Percentiles rank a stretch among this genome's conserved stretches.
These are phyloP conservation scores for Andinoacara biseriatus DNA, from an alignment of 2,113 vertebrate genomes.

Conservation along the genomic window DNA sequence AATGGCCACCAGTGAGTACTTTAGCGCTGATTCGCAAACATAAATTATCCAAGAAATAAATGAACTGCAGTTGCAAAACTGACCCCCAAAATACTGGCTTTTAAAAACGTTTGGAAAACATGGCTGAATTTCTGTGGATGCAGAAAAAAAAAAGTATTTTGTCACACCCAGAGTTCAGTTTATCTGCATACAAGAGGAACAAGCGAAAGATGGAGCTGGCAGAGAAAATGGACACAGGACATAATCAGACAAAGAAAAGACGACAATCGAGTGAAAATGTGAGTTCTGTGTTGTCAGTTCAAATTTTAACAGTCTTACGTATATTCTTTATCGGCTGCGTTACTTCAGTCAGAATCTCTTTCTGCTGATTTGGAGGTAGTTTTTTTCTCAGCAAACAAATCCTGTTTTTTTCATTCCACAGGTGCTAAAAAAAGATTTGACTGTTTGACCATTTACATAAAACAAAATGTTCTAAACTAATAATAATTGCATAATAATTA, in stretches of 20 bases:
- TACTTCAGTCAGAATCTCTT: neutral
- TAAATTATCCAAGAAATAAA: neutral
- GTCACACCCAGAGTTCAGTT: conserved; percentile 89
- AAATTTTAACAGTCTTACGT: neutral
- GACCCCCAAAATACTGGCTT: neutral
- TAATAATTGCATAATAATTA: neutral
- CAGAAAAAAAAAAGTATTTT: neutral
- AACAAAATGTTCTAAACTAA: neutral
- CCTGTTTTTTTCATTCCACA: neutral
- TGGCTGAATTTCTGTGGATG: neutral
- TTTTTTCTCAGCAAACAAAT: neutral
- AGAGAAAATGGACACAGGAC: conserved; percentile 93
- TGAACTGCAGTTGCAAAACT: neutral
- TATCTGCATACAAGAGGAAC: conserved; percentile 98
- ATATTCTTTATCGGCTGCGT: neutral
- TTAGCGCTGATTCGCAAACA: neutral
- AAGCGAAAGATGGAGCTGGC: conserved; percentile 98
- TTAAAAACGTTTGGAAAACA: neutral
- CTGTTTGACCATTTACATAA: neutral
- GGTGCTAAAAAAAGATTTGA: neutral
- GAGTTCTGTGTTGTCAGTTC: conserved; percentile 65
- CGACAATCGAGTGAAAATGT: conserved; percentile 95
- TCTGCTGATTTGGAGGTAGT: neutral
- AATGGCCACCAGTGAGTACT: conserved; percentile 97
- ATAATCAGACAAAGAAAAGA: conserved; percentile 91